phyloP scores from a whole-genome alignment of 2,888 invertebrate genomes.

The Meliscaeva auricollis region DNA sequence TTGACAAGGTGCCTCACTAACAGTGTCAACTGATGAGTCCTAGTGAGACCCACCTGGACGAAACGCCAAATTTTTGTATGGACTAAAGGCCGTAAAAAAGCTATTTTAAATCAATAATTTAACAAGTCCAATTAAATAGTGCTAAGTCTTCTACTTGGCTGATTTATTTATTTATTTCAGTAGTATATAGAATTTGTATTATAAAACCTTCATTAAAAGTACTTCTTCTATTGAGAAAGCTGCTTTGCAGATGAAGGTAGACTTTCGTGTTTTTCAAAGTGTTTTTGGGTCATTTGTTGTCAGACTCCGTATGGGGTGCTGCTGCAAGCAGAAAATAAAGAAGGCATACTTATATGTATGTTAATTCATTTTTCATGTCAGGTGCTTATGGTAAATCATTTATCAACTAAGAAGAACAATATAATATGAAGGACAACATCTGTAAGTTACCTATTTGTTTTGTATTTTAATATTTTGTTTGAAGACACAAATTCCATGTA shows the following conservation, averaged over 20 bases:
- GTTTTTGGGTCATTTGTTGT: slow-evolving; percentile 40
- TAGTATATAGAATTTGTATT: too few relatives aligned
- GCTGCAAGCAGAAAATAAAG: not conserved
- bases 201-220: too few relatives aligned
- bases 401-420: slow-evolving; percentile 25
- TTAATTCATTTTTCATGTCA: slow-evolving; percentile 43
- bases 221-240: too few relatives aligned
- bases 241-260: not conserved
- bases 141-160: too few relatives aligned
- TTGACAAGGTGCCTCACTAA: too few relatives aligned
- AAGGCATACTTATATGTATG: not conserved
- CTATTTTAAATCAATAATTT: too few relatives aligned
- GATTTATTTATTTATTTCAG: too few relatives aligned
- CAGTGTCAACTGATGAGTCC: too few relatives aligned
- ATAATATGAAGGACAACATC: not conserved
- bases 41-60: too few relatives aligned
- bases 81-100: too few relatives aligned
- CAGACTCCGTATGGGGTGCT: not conserved
- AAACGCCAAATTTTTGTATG: too few relatives aligned
- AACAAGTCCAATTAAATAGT: too few relatives aligned
- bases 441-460: slow-evolving; percentile 3
- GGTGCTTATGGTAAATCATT: slow-evolving; percentile 28
- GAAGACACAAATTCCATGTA: not conserved
- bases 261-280: slow-evolving; percentile 31
- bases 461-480: slow-evolving; percentile 18